Conservation (phyloP, 2,797 vertebrate species). For the Tenualosa thibaudeaui region DNA sequence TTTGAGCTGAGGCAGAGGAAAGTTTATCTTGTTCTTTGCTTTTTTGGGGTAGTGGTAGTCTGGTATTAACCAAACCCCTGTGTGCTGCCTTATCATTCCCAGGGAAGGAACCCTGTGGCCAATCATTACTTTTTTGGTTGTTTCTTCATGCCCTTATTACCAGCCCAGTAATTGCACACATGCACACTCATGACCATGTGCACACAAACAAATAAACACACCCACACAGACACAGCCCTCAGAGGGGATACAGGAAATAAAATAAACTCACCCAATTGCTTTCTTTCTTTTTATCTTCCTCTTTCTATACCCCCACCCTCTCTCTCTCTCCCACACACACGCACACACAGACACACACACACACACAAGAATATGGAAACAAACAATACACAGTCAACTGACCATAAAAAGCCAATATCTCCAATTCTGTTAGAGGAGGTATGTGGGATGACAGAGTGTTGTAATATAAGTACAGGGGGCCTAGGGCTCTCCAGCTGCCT, state of each 20-base stretch:
- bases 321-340: neutral
- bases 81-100: neutral
- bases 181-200: neutral
- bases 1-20: neutral
- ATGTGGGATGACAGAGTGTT: conserved; percentile 18
- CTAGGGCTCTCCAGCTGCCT: neutral
- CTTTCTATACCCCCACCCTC: neutral
- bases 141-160: neutral
- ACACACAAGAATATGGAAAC: neutral
- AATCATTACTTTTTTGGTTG: neutral
- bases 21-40: neutral
- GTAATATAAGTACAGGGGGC: conserved; percentile 27
- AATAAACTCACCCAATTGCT: neutral
- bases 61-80: neutral
- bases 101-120: neutral
- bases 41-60: neutral
- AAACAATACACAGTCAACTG: neutral
- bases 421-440: conserved; percentile 29
- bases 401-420: conserved; percentile 25
- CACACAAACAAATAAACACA: neutral
- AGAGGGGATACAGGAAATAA: neutral
- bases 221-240: neutral
- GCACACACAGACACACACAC: neutral
- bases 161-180: neutral
- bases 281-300: neutral